Evolutionary conservation across 2,113 vertebrate species (phyloP).

Genomic region (Sceloporus undulatus): DNA sequence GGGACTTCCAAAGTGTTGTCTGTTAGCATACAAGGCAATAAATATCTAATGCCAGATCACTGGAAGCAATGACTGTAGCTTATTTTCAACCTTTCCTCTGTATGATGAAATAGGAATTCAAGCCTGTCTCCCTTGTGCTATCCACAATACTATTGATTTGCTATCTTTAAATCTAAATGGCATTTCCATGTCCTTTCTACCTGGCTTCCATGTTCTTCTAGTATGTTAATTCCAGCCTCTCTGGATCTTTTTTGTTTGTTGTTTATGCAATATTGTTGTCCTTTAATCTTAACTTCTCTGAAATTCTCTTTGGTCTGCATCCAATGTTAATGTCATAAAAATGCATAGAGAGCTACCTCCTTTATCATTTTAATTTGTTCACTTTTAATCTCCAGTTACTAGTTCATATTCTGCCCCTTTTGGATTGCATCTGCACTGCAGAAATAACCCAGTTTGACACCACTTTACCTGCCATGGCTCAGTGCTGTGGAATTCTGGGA

Average conservation of each 20-base stretch:
- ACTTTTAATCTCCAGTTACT: not conserved
- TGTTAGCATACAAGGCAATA: not conserved
- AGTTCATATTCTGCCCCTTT: not conserved
- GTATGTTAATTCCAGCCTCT: not conserved
- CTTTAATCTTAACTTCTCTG: not conserved
- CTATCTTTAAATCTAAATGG: conserved; percentile 27
- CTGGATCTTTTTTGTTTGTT: not conserved
- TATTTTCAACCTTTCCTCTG: conserved; percentile 10
- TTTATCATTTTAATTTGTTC: conserved; percentile 10
- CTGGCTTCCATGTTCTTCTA: conserved; percentile 4
- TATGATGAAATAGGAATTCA: conserved; percentile 3
- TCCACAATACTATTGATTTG: conserved; percentile 12
- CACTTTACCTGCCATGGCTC: no score
- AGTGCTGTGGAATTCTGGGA: no score
- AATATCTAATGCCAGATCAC: not conserved
- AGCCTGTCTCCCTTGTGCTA: not conserved
- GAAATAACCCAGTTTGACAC: no score
- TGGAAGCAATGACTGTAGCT: conserved; percentile 6
- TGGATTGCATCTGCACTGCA: no score
- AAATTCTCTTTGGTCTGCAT: not conserved
- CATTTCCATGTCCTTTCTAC: conserved; percentile 10
- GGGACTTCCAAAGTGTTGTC: no score
- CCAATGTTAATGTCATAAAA: not conserved
- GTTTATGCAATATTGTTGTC: not conserved
- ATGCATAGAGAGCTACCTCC: not conserved